phyloP scores from a whole-genome alignment of 2,113 vertebrate genomes.

The Menura novaehollandiae region DNA sequence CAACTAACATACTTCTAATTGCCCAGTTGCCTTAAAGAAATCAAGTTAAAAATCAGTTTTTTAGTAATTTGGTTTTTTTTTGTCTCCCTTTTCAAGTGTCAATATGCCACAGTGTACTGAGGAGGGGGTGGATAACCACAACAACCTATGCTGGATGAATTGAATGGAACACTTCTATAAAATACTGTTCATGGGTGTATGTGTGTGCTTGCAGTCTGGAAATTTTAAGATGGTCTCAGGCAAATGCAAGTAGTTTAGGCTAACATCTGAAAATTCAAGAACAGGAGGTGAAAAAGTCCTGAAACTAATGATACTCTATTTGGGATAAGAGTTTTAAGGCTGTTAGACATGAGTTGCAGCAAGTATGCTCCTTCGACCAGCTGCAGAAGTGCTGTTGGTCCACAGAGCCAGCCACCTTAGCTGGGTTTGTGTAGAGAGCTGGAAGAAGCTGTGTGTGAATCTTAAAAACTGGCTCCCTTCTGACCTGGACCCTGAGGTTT shows the following conservation, averaged over 20 bases:
- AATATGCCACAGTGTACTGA: background rate
- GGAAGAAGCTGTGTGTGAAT: background rate
- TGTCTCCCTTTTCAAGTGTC: background rate
- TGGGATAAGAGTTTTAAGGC: background rate
- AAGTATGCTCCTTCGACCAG: background rate
- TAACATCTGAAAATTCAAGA: background rate
- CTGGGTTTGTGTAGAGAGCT: background rate
- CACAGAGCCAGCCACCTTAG: background rate
- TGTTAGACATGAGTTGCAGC: rapidly evolving
- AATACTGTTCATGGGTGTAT: rapidly evolving
- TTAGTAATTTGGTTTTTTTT: background rate
- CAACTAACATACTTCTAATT: background rate
- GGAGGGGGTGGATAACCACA: background rate
- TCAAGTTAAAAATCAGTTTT: background rate
- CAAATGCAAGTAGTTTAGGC: background rate
- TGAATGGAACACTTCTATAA: background rate
- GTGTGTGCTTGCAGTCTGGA: background rate
- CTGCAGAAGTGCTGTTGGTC: background rate
- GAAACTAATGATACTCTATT: background rate
- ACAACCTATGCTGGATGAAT: background rate
- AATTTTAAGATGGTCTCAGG: background rate
- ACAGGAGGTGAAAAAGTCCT: rapidly evolving
- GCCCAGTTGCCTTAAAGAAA: background rate
- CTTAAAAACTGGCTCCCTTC: background rate
- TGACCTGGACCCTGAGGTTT: background rate